phyloP scores from a whole-genome alignment of 2,113 vertebrate species.

The Rhabdomys dilectus region DNA sequence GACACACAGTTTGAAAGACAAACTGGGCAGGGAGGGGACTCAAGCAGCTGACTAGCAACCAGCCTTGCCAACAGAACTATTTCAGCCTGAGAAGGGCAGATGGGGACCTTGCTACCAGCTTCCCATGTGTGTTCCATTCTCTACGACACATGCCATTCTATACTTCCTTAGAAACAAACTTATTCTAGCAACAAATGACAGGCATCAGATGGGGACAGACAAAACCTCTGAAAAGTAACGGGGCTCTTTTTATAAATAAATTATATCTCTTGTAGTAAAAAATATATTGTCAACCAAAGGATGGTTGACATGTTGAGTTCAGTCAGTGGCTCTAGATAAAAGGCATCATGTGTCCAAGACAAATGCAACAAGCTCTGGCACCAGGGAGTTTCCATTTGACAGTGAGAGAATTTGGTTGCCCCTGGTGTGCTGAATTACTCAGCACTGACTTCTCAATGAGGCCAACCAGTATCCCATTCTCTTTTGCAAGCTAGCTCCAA shows the following conservation, averaged over 20 bases:
- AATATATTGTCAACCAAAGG: background rate
- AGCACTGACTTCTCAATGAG: background rate
- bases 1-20: background rate
- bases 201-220: background rate
- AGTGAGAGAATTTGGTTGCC: background rate
- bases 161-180: background rate
- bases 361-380: background rate
- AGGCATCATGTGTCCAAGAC: background rate
- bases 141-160: background rate
- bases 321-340: background rate
- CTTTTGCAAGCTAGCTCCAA: too few relatives aligned
- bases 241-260: background rate
- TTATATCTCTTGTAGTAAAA: background rate
- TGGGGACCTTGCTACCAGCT: background rate
- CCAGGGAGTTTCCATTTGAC: background rate
- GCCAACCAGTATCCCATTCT: background rate
- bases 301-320: background rate
- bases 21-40: background rate
- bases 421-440: background rate
- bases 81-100: background rate
- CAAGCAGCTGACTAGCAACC: background rate
- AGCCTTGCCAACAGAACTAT: background rate
- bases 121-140: background rate
- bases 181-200: background rate
- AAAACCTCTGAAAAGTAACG: conserved; percentile 29